Conservation (phyloP, 1,140 invertebrate species). For the Brachystomella parvula region DNA sequence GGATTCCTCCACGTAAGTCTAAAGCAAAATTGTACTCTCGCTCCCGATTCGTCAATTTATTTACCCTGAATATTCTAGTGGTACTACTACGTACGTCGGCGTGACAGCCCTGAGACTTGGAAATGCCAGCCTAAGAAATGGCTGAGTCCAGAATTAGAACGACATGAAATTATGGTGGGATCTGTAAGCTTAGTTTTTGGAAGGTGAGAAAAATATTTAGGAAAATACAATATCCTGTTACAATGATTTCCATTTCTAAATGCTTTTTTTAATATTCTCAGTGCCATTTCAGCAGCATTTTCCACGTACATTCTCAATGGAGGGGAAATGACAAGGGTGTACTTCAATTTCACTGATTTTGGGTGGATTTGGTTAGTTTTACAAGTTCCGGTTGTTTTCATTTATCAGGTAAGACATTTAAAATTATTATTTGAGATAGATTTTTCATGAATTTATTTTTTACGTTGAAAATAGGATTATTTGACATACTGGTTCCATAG, state of each 20-base stretch:
- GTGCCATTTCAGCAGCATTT: slow-evolving; percentile 50
- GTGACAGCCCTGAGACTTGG: slow-evolving; percentile 56
- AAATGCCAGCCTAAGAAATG: slow-evolving; percentile 65
- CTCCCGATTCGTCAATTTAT: slow-evolving; percentile 32
- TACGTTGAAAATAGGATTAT: slow-evolving; percentile 50
- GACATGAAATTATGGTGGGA: slow-evolving; percentile 59
- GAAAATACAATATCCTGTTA: neutral
- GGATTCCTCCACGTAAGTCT: slow-evolving; percentile 56
- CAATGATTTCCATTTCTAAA: neutral
- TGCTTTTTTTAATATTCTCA: slow-evolving; percentile 34
- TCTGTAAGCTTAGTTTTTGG: slow-evolving; percentile 51
- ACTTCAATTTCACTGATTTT: slow-evolving; percentile 55
- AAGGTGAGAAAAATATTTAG: slow-evolving; percentile 17
- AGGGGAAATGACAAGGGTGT: slow-evolving; percentile 53
- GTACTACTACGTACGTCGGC: slow-evolving; percentile 58
- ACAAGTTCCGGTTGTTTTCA: slow-evolving; percentile 56
- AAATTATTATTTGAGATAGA: neutral
- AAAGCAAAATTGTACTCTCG: slow-evolving; percentile 2
- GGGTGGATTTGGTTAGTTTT: slow-evolving; percentile 57
- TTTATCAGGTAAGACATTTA: slow-evolving; percentile 49
- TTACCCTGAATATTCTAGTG: slow-evolving; percentile 48
- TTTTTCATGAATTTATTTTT: neutral
- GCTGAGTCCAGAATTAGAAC: slow-evolving; percentile 56
- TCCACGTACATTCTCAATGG: slow-evolving; percentile 60
- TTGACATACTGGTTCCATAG: slow-evolving; percentile 59